Evolutionary conservation across 2,888 invertebrate species (phyloP).

Genomic region (Blastobasis adustella): DNA sequence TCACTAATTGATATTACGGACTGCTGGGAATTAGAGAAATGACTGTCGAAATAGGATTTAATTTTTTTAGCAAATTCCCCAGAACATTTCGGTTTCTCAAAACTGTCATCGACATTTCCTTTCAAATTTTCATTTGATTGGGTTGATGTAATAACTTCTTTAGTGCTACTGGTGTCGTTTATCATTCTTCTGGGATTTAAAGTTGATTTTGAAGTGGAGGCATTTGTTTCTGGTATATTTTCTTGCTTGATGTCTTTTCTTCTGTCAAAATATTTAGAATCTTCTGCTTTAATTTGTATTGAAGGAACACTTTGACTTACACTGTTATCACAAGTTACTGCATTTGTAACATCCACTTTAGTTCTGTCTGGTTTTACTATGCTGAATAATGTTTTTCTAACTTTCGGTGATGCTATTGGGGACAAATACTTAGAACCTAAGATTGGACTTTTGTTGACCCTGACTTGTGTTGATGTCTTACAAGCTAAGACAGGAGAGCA

Average conservation of each 20-base stretch:
- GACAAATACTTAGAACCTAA: slow-evolving; percentile 29
- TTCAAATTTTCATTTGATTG: neutral
- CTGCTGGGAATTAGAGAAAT: slow-evolving; percentile 45
- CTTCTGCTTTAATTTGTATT: neutral
- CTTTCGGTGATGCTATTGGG: slow-evolving; percentile 24
- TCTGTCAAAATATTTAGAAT: neutral
- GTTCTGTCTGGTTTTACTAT: neutral
- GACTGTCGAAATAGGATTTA: slow-evolving; percentile 45
- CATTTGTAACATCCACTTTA: neutral
- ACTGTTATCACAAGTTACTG: neutral
- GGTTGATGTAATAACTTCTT: neutral
- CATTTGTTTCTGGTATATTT: neutral
- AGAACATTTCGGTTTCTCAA: slow-evolving; percentile 8
- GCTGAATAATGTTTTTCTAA: slow-evolving; percentile 39
- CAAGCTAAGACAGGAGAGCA: slow-evolving; percentile 33
- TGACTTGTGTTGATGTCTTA: slow-evolving; percentile 12
- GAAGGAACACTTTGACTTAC: neutral
- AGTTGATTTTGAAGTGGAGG: neutral
- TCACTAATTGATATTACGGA: slow-evolving; percentile 38
- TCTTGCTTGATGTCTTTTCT: neutral
- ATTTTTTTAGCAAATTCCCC: slow-evolving; percentile 35
- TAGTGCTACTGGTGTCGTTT: neutral
- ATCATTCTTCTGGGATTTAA: neutral
- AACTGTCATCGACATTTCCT: slow-evolving; percentile 4
- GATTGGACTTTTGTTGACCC: slow-evolving; percentile 38